Percentiles rank a stretch among this genome's conserved stretches.
Evolutionary conservation across 2,113 vertebrate species (phyloP).

Genomic region (Rhabdomys dilectus): DNA sequence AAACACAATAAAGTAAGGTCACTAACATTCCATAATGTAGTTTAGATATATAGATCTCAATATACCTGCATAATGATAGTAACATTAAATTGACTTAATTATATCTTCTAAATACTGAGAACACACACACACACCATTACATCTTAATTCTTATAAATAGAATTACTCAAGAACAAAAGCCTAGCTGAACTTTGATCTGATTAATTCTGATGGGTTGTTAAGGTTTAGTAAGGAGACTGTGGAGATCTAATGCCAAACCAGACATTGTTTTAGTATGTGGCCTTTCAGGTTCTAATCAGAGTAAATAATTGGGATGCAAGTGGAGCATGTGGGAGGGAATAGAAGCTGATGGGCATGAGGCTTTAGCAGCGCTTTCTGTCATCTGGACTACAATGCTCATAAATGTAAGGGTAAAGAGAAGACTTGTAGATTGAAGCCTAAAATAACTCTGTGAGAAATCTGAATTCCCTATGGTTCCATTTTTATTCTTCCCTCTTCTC

Average conservation of each 20-base stretch:
- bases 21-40: neutral
- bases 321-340: neutral
- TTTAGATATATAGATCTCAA: neutral
- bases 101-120: neutral
- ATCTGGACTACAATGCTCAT: neutral
- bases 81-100: neutral
- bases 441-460: neutral
- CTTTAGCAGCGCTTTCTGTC: neutral
- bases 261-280: neutral
- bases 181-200: neutral
- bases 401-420: neutral
- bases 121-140: neutral
- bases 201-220: neutral
- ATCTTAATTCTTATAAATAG: slow-evolving; percentile 15
- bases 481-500: neutral
- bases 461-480: neutral
- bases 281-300: neutral
- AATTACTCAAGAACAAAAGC: neutral
- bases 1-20: neutral
- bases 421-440: neutral
- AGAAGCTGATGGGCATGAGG: neutral
- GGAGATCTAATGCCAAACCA: neutral
- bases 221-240: fast-evolving
- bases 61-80: neutral
- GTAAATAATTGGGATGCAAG: neutral